Evolutionary conservation across 2,888 invertebrate species (phyloP).

Genomic region (Eledona agricola): DNA sequence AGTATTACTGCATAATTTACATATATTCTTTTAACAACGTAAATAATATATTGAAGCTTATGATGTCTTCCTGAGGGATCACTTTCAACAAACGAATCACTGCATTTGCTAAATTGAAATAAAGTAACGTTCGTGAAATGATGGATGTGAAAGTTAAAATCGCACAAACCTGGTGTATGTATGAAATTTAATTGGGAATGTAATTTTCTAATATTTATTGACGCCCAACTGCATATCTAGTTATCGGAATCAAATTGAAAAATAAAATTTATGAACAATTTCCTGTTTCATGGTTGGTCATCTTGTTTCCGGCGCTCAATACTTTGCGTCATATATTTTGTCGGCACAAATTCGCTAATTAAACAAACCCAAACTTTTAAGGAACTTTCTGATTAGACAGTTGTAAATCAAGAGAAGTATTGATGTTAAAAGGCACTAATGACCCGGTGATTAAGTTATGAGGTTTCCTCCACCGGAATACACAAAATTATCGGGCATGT

Average conservation of each 20-base stretch:
- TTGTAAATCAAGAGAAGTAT: conserved; percentile 53
- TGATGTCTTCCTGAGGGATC: conserved; percentile 14
- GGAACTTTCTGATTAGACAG: conserved; percentile 52
- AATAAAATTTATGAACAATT: conserved; percentile 13
- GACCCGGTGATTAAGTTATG: conserved; percentile 52
- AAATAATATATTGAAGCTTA: conserved; percentile 17
- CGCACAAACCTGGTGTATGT: conserved; percentile 7
- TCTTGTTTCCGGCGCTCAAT: too few species aligned
- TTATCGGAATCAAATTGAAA: conserved; percentile 24
- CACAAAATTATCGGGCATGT: conserved; percentile 32
- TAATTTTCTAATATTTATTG: conserved; percentile 19
- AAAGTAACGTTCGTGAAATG: conserved; percentile 16
- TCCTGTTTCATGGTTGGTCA: too few species aligned
- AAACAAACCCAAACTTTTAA: conserved; percentile 44
- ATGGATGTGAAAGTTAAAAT: conserved; percentile 17
- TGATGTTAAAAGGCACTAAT: conserved; percentile 53
- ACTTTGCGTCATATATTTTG: conserved; percentile 29
- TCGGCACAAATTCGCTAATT: conserved; percentile 38
- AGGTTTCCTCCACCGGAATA: conserved; percentile 34
- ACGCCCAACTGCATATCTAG: conserved; percentile 6
- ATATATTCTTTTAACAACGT: conserved; percentile 2
- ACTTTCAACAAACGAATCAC: conserved; percentile 6
- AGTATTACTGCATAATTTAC: conserved; percentile 8
- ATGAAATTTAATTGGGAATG: conserved; percentile 21
- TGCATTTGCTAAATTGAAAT: conserved; percentile 16